Conservation (phyloP, 2,113 vertebrate genomes). For the Dinomys branickii region DNA sequence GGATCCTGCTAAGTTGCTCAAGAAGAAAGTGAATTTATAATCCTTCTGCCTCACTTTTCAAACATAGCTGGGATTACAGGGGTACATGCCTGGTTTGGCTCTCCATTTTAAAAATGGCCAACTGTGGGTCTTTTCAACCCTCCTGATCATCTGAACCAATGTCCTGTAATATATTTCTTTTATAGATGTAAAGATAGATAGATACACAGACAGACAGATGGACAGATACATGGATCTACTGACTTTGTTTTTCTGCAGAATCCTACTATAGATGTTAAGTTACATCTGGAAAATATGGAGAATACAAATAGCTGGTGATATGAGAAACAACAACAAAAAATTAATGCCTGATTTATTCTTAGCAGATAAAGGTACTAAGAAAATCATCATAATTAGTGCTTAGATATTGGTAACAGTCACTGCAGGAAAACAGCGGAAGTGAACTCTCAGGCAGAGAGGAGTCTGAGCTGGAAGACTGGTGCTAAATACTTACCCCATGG, state of each 20-base stretch:
- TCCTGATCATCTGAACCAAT: neutral
- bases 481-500: conserved; percentile 95
- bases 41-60: neutral
- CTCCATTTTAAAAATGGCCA: neutral
- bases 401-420: neutral
- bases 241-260: neutral
- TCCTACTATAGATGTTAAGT: neutral
- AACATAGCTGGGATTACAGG: neutral
- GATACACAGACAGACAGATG: neutral
- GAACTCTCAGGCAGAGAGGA: neutral
- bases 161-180: neutral
- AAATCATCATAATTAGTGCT: neutral
- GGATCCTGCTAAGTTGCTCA: neutral
- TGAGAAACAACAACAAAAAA: conserved; percentile 8
- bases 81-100: neutral
- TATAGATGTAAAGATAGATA: neutral
- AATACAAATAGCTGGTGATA: conserved; percentile 20
- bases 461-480: neutral
- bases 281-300: neutral
- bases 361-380: neutral
- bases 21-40: neutral
- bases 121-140: neutral
- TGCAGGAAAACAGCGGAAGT: neutral
- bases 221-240: neutral
- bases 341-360: neutral